phyloP scores from a whole-genome alignment of 1,140 invertebrate genomes.

The Wasmannia auropunctata region DNA sequence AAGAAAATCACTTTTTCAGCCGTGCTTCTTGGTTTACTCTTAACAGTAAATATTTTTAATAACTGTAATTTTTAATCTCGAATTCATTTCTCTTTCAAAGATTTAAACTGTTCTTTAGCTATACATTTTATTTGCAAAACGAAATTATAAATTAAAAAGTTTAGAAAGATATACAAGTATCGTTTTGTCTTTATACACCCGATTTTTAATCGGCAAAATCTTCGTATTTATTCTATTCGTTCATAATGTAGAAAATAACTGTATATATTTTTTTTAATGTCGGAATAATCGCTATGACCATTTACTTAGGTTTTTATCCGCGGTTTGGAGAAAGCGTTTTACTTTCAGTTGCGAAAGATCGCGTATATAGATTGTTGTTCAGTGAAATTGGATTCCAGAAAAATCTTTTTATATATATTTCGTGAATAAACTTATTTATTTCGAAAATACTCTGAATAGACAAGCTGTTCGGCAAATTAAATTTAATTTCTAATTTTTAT shows the following conservation, averaged over 20 bases:
- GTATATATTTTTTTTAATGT: neutral
- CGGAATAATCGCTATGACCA: neutral
- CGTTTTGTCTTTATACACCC: neutral
- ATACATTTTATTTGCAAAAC: no score
- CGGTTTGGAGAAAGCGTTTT: constrained; percentile 16
- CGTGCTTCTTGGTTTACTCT: neutral
- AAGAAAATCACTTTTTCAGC: neutral
- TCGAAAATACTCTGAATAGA: neutral
- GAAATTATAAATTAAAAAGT: no score
- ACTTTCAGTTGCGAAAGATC: neutral
- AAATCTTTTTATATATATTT: neutral
- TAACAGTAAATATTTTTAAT: neutral
- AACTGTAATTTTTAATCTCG: no score
- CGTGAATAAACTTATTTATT: neutral
- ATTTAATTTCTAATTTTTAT: neutral
- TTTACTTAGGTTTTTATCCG: neutral
- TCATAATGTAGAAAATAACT: neutral
- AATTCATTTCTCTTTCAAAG: no score
- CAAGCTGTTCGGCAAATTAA: neutral
- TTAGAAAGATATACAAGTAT: neutral
- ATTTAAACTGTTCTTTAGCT: no score
- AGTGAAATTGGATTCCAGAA: neutral
- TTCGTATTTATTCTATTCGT: neutral
- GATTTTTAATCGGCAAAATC: neutral
- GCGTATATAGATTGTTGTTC: neutral